Evolutionary conservation across 2,888 invertebrate genomes (phyloP).

Genomic region (Rhorus exstirpatorius): DNA sequence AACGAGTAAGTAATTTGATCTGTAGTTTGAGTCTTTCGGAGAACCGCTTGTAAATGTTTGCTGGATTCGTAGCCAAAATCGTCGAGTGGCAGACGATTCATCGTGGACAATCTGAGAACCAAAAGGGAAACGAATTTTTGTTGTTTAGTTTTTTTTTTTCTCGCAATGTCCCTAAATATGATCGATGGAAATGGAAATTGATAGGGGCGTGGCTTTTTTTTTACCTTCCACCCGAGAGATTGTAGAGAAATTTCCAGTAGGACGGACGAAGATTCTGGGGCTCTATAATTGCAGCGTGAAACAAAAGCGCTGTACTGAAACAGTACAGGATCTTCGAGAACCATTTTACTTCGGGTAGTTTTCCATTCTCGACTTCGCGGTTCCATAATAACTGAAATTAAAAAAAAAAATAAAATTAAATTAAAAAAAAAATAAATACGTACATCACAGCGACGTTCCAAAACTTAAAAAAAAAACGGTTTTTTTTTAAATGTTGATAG

Average conservation of each 20-base stretch:
- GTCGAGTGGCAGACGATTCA: slow-evolving; percentile 88
- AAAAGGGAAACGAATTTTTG: too few species aligned
- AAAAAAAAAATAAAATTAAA: not conserved
- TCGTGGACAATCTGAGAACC: slow-evolving; percentile 87
- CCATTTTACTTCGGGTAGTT: slow-evolving; percentile 90
- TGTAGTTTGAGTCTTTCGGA: slow-evolving; percentile 86
- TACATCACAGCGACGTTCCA: too few species aligned
- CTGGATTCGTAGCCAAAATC: slow-evolving; percentile 88
- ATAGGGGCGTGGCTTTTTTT: slow-evolving; percentile 58
- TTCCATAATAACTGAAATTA: slow-evolving; percentile 90
- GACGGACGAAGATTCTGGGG: slow-evolving; percentile 93
- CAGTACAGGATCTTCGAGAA: slow-evolving; percentile 92
- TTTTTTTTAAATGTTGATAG: too few species aligned
- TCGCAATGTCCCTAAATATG: not conserved
- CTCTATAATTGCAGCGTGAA: slow-evolving; percentile 93
- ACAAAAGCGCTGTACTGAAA: slow-evolving; percentile 91
- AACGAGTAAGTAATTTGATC: slow-evolving; percentile 80
- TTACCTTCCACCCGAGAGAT: slow-evolving; percentile 91
- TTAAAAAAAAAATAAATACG: slow-evolving; percentile 5
- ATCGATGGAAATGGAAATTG: slow-evolving; percentile 13
- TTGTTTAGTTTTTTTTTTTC: slow-evolving; percentile 18
- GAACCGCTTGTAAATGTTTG: slow-evolving; percentile 86
- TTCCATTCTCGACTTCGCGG: slow-evolving; percentile 89
- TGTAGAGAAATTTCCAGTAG: slow-evolving; percentile 93
- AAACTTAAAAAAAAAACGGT: too few species aligned